A percentile compares a stretch with the other conserved stretches of the same genome.
Evolutionary conservation across 2,888 invertebrate species (phyloP).

Genomic region (Apeira syringaria): DNA sequence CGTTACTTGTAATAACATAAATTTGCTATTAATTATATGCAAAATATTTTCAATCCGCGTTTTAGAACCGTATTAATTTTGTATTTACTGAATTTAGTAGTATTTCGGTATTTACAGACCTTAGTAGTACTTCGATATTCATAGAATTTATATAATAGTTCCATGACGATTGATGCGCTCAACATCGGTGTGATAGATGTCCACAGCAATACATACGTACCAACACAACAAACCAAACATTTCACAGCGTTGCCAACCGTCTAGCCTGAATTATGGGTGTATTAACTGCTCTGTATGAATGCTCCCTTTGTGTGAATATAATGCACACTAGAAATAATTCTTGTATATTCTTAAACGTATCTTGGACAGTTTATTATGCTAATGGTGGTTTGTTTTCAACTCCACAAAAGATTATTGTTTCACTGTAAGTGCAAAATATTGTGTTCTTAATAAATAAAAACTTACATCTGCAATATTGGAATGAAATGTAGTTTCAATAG

Average conservation of each 20-base stretch:
- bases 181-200: constrained; percentile 34
- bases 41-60: too few species aligned
- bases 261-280: constrained; percentile 19
- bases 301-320: constrained; percentile 8
- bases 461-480: too few species aligned
- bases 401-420: constrained; percentile 4
- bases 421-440: background rate
- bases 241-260: constrained; percentile 25
- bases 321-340: constrained; percentile 1
- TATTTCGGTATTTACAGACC: too few species aligned
- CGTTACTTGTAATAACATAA: too few species aligned
- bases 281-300: constrained; percentile 15
- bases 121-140: too few species aligned
- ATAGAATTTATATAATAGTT: too few species aligned
- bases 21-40: too few species aligned
- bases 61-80: too few species aligned
- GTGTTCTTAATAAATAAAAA: too few species aligned
- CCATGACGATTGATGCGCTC: too few species aligned
- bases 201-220: constrained; percentile 33
- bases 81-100: too few species aligned
- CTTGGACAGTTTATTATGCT: constrained; percentile 1
- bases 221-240: constrained; percentile 23
- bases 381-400: background rate
- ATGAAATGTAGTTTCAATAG: too few species aligned
- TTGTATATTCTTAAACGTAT: constrained; percentile 4